A percentile compares a stretch with the other conserved stretches of the same genome.
phyloP scores from a whole-genome alignment of 2,888 invertebrate genomes.

The Dicyrtoma fusca region DNA sequence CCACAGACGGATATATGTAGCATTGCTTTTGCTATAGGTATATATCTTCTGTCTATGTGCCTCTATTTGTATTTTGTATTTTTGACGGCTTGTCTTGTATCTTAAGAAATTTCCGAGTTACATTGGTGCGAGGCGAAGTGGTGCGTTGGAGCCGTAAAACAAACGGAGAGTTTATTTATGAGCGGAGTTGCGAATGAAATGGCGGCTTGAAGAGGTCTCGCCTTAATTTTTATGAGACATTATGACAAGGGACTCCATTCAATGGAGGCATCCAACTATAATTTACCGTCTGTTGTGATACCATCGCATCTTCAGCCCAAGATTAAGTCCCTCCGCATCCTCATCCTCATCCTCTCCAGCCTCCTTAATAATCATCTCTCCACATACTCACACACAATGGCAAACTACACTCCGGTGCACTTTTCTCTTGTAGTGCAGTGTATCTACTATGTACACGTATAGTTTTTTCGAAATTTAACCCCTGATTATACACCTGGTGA shows the following conservation, averaged over 20 bases:
- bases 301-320: conserved; percentile 22
- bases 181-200: conserved; percentile 25
- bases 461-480: too few relatives aligned
- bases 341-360: background rate
- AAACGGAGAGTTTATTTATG: conserved; percentile 22
- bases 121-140: background rate
- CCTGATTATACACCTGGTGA: too few relatives aligned
- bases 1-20: too few relatives aligned
- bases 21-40: too few relatives aligned
- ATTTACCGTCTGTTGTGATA: conserved; percentile 26
- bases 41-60: too few relatives aligned
- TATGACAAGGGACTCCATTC: conserved; percentile 32
- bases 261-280: conserved; percentile 21
- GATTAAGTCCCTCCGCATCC: background rate
- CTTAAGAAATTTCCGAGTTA: too few relatives aligned
- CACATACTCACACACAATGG: background rate
- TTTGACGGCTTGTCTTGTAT: too few relatives aligned
- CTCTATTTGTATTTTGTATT: too few relatives aligned
- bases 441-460: too few relatives aligned
- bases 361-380: background rate
- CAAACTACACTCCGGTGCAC: background rate
- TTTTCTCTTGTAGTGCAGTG: too few relatives aligned
- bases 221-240: conserved; percentile 35
- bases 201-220: conserved; percentile 27
- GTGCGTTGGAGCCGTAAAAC: conserved; percentile 28